Evolutionary conservation across 2,888 invertebrate genomes (phyloP), one percentile per base, ranked within the genome.

Genomic region (Chymomyza procnemis): DNA sequence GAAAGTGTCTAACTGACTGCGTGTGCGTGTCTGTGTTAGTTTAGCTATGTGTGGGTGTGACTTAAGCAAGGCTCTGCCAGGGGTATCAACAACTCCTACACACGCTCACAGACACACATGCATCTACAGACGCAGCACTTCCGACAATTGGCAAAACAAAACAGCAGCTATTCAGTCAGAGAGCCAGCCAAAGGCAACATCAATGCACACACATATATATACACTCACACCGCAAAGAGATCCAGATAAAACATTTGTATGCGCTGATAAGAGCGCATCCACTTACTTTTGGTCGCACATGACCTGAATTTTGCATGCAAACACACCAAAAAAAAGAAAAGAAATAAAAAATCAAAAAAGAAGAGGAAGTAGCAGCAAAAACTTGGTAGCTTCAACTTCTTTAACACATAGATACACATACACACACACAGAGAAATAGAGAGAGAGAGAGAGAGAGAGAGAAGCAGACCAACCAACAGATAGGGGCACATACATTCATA

Each of bases 211-310:
- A 50, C 22, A 58, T 8, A 48, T 12, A 56, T 9, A 26, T 9
- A 41, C 16, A 46, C 21, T 22, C 19, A 18, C n/a, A 47, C n/a
- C 34, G 46, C 57, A 22, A 59, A 19, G 46, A 16, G 74, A 71
- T 66, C 69, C 74, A 83, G 82, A 83, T 83, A 85, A 82, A 82
- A 83, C 82, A 83, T 83, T 85, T 82, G 82, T 85, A 79, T 83
- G 85, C 78, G 82, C 80, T 83, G 82, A 83, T 83, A 85, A 80
- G 81, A 83, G 79, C 83, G 83, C 85, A 83, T 83, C 83, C 83
- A 85, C 85, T 83, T 83, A 83, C 83, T 83, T 85, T 83, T 80
- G 76, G 78, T 81, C 85, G 83, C 78, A 79, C 83, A 85, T 83
- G 83, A 83, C 83, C 79, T 85, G 85, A 83, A 83, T 83, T 79